Conservation (phyloP, 2,797 vertebrate species). For the Peromyscus melanophrys region DNA sequence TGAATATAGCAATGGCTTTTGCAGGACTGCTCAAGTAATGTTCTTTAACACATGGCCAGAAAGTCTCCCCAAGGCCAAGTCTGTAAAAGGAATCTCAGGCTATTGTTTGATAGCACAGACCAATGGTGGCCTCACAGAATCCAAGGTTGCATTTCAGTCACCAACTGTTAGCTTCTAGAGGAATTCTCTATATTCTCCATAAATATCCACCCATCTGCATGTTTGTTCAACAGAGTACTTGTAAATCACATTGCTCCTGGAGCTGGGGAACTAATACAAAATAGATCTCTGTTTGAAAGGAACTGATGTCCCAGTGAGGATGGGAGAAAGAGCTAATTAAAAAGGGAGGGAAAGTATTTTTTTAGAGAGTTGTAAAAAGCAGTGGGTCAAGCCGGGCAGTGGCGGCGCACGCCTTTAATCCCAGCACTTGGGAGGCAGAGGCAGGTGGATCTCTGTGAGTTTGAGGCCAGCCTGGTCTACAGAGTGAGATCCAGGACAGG, state of each 20-base stretch:
- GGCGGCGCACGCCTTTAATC: no score
- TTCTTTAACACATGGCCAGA: neutral
- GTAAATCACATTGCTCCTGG: constrained; percentile 32
- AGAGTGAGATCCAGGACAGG: no score
- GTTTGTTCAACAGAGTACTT: constrained; percentile 43
- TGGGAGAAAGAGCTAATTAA: neutral
- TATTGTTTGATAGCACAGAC: constrained; percentile 10
- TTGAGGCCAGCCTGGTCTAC: no score
- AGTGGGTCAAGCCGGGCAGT: neutral
- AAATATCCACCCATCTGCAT: constrained; percentile 35
- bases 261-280: neutral
- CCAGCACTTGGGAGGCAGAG: no score
- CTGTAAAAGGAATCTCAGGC: neutral
- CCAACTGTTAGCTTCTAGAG: constrained; percentile 26
- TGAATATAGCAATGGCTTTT: neutral
- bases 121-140: neutral
- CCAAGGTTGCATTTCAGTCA: constrained; percentile 29
- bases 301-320: neutral
- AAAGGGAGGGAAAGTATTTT: neutral
- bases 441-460: no score
- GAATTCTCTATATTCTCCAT: constrained; percentile 12
- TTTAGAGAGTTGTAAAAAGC: neutral
- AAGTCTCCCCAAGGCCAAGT: constrained; percentile 36
- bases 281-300: neutral
- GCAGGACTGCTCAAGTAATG: neutral